Conservation (phyloP, 2,797 vertebrate species). For the Acestrorhynchus altus region DNA sequence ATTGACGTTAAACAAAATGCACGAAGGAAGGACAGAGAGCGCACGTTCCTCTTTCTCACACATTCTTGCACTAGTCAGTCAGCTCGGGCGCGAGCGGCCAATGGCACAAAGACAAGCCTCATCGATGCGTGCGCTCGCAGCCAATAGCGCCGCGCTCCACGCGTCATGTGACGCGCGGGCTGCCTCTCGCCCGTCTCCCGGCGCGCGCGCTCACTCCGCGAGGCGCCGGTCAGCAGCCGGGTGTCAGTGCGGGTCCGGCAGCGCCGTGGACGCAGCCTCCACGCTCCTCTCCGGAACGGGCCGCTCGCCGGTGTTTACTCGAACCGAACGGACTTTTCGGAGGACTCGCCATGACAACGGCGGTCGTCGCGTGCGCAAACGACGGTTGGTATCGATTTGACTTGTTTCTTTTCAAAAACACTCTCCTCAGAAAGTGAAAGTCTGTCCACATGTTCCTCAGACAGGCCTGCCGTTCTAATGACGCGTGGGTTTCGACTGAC, state of each 20-base stretch:
- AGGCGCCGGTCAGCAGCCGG: slow-evolving; percentile 82
- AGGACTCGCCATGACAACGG: slow-evolving; percentile 38
- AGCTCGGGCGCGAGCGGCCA: slow-evolving; percentile 79
- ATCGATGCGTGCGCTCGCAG: slow-evolving; percentile 74
- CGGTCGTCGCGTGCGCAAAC: slow-evolving; percentile 8
- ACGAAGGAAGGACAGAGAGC: neutral
- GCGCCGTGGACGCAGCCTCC: too few relatives aligned
- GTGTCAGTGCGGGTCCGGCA: slow-evolving; percentile 79
- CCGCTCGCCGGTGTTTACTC: slow-evolving; percentile 33
- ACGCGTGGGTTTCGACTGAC: neutral
- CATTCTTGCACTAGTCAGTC: slow-evolving; percentile 83
- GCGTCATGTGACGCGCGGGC: slow-evolving; percentile 85
- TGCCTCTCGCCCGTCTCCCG: slow-evolving; percentile 81
- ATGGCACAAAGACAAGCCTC: slow-evolving; percentile 81
- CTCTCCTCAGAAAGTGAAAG: neutral
- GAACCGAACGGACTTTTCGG: slow-evolving; percentile 53
- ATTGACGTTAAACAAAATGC: neutral
- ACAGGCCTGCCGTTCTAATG: too few relatives aligned
- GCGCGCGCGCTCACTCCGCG: slow-evolving; percentile 76
- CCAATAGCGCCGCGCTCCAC: slow-evolving; percentile 77
- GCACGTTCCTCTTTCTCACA: slow-evolving; percentile 78
- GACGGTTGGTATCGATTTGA: slow-evolving; percentile 45
- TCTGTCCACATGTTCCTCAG: too few relatives aligned
- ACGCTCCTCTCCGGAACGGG: too few relatives aligned
- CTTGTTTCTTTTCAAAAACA: neutral